Conservation (phyloP, 2,797 vertebrate species). For the Neosilurus hyrtlii region DNA sequence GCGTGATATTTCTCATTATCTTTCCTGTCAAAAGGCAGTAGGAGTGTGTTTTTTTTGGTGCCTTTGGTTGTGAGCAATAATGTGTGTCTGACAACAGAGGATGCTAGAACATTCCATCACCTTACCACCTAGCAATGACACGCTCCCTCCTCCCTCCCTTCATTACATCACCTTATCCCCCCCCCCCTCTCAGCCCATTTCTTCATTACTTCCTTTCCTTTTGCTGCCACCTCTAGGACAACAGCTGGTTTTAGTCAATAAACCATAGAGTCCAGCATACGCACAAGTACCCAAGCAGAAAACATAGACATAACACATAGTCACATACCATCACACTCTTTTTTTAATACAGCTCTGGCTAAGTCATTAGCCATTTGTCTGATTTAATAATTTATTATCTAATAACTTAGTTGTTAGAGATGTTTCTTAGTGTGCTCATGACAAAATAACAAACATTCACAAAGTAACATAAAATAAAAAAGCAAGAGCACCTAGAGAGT, state of each 20-base stretch:
- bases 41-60: neutral
- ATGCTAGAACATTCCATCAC: conserved; percentile 64
- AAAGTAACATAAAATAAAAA: too few relatives aligned
- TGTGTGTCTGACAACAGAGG: conserved; percentile 53
- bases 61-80: neutral
- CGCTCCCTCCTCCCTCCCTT: conserved; percentile 32
- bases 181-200: neutral
- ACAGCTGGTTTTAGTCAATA: neutral
- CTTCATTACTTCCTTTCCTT: conserved; percentile 14
- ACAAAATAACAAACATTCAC: too few relatives aligned
- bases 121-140: conserved; percentile 59
- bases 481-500: too few relatives aligned
- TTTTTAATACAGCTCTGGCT: neutral
- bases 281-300: too few relatives aligned
- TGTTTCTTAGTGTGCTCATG: too few relatives aligned
- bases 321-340: neutral
- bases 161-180: conserved; percentile 48
- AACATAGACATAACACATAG: too few relatives aligned
- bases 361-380: too few relatives aligned
- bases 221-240: conserved; percentile 47
- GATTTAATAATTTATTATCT: too few relatives aligned
- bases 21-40: conserved; percentile 11
- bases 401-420: too few relatives aligned
- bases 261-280: neutral
- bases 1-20: conserved; percentile 24